phyloP scores from a whole-genome alignment of 2,797 vertebrate species.

The Fistularia commersonii region DNA sequence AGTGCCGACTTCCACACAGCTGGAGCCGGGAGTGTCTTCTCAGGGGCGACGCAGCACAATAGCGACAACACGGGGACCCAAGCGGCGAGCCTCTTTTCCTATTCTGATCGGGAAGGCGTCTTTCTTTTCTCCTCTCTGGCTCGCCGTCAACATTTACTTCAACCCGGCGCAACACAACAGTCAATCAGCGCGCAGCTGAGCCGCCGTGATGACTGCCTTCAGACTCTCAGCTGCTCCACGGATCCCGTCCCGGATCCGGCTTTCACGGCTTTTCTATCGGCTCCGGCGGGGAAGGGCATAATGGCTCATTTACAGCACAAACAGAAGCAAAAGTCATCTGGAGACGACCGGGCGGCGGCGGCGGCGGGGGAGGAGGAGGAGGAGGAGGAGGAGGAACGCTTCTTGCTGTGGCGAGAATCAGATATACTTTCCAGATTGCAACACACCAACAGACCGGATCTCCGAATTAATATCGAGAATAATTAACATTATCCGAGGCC shows the following conservation, averaged over 20 bases:
- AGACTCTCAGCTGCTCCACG: constrained; percentile 18
- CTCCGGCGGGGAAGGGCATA: constrained; percentile 44
- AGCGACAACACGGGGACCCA: constrained; percentile 1
- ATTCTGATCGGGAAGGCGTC: constrained; percentile 37
- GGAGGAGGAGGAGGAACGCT: constrained; percentile 12
- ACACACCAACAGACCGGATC: too few relatives aligned
- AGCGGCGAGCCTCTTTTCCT: constrained; percentile 38
- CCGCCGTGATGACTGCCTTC: constrained; percentile 25
- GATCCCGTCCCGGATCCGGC: constrained; percentile 49
- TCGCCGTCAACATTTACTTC: constrained; percentile 11
- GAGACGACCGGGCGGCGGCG: constrained; percentile 22
- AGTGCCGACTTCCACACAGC: too few relatives aligned
- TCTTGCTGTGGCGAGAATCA: background rate
- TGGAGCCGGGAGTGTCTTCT: too few relatives aligned
- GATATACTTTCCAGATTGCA: too few relatives aligned
- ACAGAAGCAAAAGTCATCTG: constrained; percentile 31
- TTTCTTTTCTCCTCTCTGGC: constrained; percentile 25
- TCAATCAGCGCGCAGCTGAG: constrained; percentile 50
- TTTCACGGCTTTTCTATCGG: constrained; percentile 52
- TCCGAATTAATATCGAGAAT: too few relatives aligned
- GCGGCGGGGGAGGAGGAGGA: constrained; percentile 13
- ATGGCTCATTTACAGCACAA: constrained; percentile 53
- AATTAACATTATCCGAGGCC: too few relatives aligned
- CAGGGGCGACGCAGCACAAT: too few relatives aligned
- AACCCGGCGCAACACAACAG: constrained; percentile 37